Evolutionary conservation across 30 jellyfish, hydroid and myxozoan genomes (phyloP).

Genomic region (Turritopsis dohrnii): DNA sequence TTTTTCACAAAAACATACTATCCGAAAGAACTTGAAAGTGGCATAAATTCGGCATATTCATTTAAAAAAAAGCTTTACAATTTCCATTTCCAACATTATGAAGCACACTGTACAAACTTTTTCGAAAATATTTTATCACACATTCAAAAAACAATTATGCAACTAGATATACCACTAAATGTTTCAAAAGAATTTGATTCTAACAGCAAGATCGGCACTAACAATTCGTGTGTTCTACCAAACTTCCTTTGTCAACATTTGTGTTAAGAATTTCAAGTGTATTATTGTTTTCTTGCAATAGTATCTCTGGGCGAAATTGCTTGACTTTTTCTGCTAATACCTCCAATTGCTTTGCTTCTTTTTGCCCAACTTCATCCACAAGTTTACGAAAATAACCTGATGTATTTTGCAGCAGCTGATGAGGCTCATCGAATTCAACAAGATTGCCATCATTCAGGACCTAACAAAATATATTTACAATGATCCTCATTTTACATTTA

Average conservation of each 20-base stretch:
- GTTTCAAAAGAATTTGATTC: too few species aligned
- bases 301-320: constrained; percentile 22
- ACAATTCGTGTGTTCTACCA: neutral
- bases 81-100: too few species aligned
- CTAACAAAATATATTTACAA: constrained; percentile 7
- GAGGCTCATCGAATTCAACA: constrained; percentile 72
- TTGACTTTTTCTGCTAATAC: constrained; percentile 61
- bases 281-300: neutral
- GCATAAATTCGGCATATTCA: too few species aligned
- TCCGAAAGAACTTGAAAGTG: too few species aligned
- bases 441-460: constrained; percentile 54
- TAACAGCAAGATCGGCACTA: too few species aligned
- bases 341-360: constrained; percentile 66
- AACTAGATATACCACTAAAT: too few species aligned
- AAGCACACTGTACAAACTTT: too few species aligned
- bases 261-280: neutral
- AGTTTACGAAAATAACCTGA: constrained; percentile 59
- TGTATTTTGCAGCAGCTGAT: constrained; percentile 42
- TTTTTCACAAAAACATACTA: too few species aligned
- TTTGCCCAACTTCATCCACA: constrained; percentile 63
- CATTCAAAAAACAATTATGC: too few species aligned
- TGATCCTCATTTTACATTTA: neutral
- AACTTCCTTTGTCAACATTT: neutral
- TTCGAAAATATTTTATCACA: too few species aligned
- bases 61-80: too few species aligned